Conservation (phyloP, 2,113 vertebrate genomes). For the Monopterus albus region DNA sequence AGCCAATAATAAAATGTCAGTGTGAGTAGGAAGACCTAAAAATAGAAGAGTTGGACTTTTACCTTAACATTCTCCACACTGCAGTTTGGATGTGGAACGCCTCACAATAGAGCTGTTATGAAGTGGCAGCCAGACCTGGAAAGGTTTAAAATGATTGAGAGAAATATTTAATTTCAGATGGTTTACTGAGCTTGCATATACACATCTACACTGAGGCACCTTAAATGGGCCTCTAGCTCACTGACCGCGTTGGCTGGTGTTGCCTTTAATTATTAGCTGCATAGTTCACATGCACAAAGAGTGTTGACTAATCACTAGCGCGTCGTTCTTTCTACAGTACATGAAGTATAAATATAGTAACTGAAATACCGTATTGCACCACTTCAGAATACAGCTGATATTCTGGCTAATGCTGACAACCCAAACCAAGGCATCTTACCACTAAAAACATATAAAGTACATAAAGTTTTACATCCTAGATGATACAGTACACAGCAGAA, state of each 20-base stretch:
- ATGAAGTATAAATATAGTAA: constrained; percentile 49
- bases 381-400: constrained; percentile 50
- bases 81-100: constrained; percentile 29
- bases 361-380: constrained; percentile 27
- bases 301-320: too few relatives aligned
- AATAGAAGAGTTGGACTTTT: constrained; percentile 70
- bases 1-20: constrained; percentile 67
- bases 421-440: constrained; percentile 4
- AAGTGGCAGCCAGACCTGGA: constrained; percentile 44
- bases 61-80: constrained; percentile 59
- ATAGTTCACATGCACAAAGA: constrained; percentile 54
- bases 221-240: constrained; percentile 43
- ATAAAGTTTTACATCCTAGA: background rate
- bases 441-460: background rate
- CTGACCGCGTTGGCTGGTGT: constrained; percentile 32
- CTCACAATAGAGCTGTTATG: constrained; percentile 57
- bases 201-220: constrained; percentile 39
- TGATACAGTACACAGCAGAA: constrained; percentile 9
- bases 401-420: background rate
- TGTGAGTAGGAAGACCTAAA: constrained; percentile 56
- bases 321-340: too few relatives aligned
- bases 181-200: constrained; percentile 40
- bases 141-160: constrained; percentile 52
- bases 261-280: constrained; percentile 62
- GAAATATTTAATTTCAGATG: constrained; percentile 50